Evolutionary conservation across 1,140 invertebrate genomes (phyloP).

Genomic region (Druon quercuslanigerum): DNA sequence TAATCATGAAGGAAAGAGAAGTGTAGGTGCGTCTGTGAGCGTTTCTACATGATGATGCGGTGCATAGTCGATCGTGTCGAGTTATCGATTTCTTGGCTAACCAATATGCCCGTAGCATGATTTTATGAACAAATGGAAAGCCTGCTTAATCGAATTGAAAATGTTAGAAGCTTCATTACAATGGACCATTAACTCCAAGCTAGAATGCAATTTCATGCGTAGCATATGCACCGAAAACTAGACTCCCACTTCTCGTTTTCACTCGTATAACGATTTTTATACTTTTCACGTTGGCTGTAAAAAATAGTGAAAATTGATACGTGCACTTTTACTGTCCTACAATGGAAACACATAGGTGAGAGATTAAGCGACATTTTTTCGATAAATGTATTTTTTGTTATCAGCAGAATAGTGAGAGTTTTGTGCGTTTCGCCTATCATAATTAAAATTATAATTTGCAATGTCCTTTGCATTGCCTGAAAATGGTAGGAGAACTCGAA

Average conservation of each 20-base stretch:
- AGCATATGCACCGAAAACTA: constrained; percentile 16
- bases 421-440: too few species aligned
- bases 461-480: too few species aligned
- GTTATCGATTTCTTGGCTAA: constrained; percentile 30
- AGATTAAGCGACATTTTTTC: too few species aligned
- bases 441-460: too few species aligned
- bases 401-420: too few species aligned
- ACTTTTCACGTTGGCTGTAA: neutral
- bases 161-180: constrained; percentile 28
- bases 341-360: too few species aligned
- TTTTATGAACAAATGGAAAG: constrained; percentile 27
- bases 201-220: constrained; percentile 1
- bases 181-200: constrained; percentile 12
- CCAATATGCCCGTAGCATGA: constrained; percentile 15
- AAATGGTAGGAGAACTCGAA: too few species aligned
- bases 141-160: constrained; percentile 30
- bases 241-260: neutral
- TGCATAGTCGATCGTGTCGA: neutral
- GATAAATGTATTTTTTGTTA: too few species aligned
- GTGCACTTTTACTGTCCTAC: too few species aligned
- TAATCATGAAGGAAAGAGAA: constrained; percentile 24
- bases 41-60: neutral
- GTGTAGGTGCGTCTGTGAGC: neutral
- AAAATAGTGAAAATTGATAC: neutral
- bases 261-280: constrained; percentile 3